phyloP scores from a whole-genome alignment of 2,888 invertebrate genomes.

The Eretmocerus hayati region DNA sequence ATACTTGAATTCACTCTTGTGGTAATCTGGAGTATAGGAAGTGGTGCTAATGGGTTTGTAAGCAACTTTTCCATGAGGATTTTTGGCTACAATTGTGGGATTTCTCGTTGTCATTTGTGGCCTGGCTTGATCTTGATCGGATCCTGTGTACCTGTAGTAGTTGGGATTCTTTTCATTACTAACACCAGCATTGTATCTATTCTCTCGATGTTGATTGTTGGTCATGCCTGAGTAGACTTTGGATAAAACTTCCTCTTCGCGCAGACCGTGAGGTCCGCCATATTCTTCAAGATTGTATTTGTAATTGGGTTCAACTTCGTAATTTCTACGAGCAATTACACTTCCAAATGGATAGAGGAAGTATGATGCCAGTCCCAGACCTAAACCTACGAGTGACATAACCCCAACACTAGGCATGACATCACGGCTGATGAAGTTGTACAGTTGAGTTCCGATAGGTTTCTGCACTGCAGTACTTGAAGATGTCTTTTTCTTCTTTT shows the following conservation, averaged over 20 bases:
- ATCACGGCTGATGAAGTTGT: conserved; percentile 70
- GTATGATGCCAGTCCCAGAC: conserved; percentile 70
- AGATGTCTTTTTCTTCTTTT: conserved; percentile 52
- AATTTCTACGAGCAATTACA: conserved; percentile 57
- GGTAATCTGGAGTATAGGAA: conserved; percentile 29
- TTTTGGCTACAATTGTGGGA: conserved; percentile 36
- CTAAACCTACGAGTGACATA: conserved; percentile 63
- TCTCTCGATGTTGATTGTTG: conserved; percentile 31
- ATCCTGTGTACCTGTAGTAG: conserved; percentile 27
- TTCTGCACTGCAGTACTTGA: conserved; percentile 45
- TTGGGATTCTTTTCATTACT: conserved; percentile 17
- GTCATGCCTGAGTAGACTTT: conserved; percentile 68
- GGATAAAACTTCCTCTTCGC: conserved; percentile 70
- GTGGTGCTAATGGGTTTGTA: conserved; percentile 32
- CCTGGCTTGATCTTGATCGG: conserved; percentile 6
- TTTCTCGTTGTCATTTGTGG: conserved; percentile 24
- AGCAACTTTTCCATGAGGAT: conserved; percentile 22
- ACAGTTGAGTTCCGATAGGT: conserved; percentile 66
- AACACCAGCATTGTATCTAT: conserved; percentile 18
- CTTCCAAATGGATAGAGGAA: conserved; percentile 69
- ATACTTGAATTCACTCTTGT: conserved; percentile 38
- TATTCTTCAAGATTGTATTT: conserved; percentile 65
- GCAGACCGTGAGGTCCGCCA: conserved; percentile 60
- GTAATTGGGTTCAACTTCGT: conserved; percentile 52
- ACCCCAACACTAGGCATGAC: conserved; percentile 77